These are phyloP conservation scores for Himalopsyche kuldschensis DNA, from an alignment of 2,888 invertebrate genomes.

Conservation along the genomic window DNA sequence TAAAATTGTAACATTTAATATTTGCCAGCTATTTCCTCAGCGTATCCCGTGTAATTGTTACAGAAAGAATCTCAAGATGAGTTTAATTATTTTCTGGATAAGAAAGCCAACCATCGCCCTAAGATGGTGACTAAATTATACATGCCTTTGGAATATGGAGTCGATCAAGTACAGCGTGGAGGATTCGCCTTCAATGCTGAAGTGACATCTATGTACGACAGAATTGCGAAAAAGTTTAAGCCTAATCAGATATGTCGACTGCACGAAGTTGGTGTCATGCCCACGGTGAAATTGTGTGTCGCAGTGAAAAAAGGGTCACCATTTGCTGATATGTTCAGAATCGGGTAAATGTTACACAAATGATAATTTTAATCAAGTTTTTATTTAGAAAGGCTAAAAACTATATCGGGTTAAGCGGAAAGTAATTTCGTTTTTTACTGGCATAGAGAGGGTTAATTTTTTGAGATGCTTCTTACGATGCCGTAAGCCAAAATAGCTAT, in stretches of 20 bases:
- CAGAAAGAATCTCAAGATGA: not conserved
- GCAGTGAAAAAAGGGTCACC: slow-evolving; percentile 44
- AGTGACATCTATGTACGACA: slow-evolving; percentile 9
- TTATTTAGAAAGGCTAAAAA: no score
- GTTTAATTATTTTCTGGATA: slow-evolving; percentile 4
- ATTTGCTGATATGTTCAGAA: slow-evolving; percentile 44
- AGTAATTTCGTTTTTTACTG: no score
- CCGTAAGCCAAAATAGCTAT: no score
- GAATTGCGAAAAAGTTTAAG: slow-evolving; percentile 12
- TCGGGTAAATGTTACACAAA: slow-evolving; percentile 39
- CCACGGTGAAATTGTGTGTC: slow-evolving; percentile 42
- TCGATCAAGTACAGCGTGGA: slow-evolving; percentile 8
- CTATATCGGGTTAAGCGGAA: no score
- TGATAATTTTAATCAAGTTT: no score
- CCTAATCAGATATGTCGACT: slow-evolving; percentile 46
- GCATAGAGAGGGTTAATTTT: no score
- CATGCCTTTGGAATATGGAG: slow-evolving; percentile 9
- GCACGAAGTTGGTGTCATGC: slow-evolving; percentile 46
- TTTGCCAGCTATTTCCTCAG: not conserved
- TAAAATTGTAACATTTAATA: not conserved
- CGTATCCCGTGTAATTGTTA: not conserved
- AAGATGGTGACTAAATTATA: slow-evolving; percentile 4
- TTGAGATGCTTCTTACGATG: no score
- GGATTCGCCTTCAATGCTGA: slow-evolving; percentile 20
- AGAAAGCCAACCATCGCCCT: not conserved